phyloP scores from a whole-genome alignment of 1,140 invertebrate species.

The Meloidogyne chitwoodi region DNA sequence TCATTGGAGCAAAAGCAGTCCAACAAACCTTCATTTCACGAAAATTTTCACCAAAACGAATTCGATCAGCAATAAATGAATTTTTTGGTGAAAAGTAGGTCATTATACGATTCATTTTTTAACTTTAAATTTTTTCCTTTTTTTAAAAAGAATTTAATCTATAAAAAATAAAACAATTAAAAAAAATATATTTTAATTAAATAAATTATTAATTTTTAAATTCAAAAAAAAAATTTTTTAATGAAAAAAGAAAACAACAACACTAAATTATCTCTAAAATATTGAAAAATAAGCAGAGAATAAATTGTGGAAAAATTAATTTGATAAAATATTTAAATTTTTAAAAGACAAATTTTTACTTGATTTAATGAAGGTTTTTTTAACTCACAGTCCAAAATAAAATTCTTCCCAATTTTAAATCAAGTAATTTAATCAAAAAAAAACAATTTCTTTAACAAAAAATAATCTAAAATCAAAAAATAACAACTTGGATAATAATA shows the following conservation, averaged over 20 bases:
- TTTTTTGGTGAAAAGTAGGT: conserved; percentile 11
- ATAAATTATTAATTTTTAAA: not conserved
- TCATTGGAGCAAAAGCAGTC: conserved; percentile 16
- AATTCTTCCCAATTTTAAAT: too few relatives aligned
- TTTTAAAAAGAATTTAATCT: not conserved
- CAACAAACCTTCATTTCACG: conserved; percentile 20
- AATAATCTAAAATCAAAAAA: too few relatives aligned
- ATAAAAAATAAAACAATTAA: not conserved
- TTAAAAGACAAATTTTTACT: too few relatives aligned
- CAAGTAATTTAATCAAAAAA: too few relatives aligned
- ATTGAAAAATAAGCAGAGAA: too few relatives aligned
- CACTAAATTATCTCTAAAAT: too few relatives aligned
- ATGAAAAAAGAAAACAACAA: not conserved
- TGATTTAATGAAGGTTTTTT: too few relatives aligned
- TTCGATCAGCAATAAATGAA: conserved; percentile 31
- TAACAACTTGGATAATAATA: too few relatives aligned
- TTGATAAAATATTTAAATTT: too few relatives aligned
- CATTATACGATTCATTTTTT: conserved; percentile 1
- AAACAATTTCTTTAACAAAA: not conserved
- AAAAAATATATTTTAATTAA: conserved; percentile 9
- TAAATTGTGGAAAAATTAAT: too few relatives aligned
- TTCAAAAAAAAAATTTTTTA: not conserved
- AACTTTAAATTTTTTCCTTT: not conserved
- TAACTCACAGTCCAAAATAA: too few relatives aligned
- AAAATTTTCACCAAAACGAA: conserved; percentile 55